Base-by-base conservation (phyloP, 2,797 vertebrate genomes). In the Enteromius mattozi region DNA sequence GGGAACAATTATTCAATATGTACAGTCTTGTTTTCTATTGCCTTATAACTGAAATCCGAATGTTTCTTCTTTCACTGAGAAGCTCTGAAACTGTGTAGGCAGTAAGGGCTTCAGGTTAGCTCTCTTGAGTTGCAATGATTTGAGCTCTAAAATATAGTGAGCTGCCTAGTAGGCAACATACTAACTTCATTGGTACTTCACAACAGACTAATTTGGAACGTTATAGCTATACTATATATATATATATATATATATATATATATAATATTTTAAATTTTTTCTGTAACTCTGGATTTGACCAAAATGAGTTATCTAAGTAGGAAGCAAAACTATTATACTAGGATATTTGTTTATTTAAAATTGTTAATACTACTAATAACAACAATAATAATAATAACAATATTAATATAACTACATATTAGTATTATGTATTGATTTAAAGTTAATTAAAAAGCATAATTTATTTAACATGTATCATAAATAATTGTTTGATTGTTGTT, bases 71-170 rank as follows among this genome's bases (percentile, higher is more conserved):
- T 56, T 56, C 49, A 76, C 72, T 56, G 14, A n/a, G 74, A 78
- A 78, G 54, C 24, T 42, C 59, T 65, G 24, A 68, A 47, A 49
- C 40, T 51, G 63, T 79, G 78, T 79, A 35, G 78, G 78, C 17
- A 33, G 78, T 16, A n/a, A 69, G 47, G 78, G 21, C 47, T 24
- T 80, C 17, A 56, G 78, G 65, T 70, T 80, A 70, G 33, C 45
- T 40, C 65, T 69, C 78, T 80, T 51, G 47, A 40, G 47, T 80
- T 51, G 5, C 19, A 37, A 24, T 37, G 47, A 21, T 54, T 66
- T 68, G 42, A 66, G 78, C 17, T 69, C 0, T 7, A 51, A 68
- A 78, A 65, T 17, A 17, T 45, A 65, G 76, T 4, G 24, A 47
- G 27, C 54, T 61, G 54, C 54, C 54, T 42, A 78, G 37, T 63